Evolutionary conservation across 1,140 invertebrate species (phyloP).

Genomic region (Apis laboriosa): DNA sequence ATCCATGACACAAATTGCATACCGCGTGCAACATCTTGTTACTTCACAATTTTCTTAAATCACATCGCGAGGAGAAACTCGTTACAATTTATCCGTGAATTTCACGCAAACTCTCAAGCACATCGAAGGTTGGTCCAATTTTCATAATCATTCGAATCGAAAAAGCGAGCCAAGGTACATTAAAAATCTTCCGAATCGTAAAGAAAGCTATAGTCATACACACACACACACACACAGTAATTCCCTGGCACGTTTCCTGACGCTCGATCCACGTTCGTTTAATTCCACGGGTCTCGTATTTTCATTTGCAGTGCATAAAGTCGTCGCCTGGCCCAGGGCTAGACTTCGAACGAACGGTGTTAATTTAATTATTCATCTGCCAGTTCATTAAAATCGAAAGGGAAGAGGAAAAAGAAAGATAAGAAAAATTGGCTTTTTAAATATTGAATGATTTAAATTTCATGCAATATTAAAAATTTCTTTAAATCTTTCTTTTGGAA

Average conservation of each 20-base stretch:
- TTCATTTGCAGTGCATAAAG: constrained; percentile 12
- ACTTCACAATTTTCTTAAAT: not conserved
- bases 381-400: constrained; percentile 11
- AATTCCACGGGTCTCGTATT: constrained; percentile 11
- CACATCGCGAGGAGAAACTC: not conserved
- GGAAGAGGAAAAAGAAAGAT: not conserved
- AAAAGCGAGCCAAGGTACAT: not conserved
- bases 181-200: not conserved
- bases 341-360: not conserved
- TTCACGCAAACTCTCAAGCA: not conserved
- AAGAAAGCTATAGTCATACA: not conserved
- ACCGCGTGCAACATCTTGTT: not conserved
- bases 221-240: not conserved
- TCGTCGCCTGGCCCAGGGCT: not conserved
- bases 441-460: not conserved
- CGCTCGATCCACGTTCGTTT: not conserved
- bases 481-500: too few species aligned
- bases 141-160: not conserved
- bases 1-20: constrained; percentile 6
- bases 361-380: constrained; percentile 6
- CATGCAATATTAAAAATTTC: too few species aligned
- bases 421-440: not conserved
- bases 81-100: not conserved
- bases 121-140: not conserved
- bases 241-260: not conserved